A percentile compares a stretch with the other conserved stretches of the same genome.
Evolutionary conservation across 1,140 invertebrate species (phyloP).

Genomic region (Ostrea edulis): DNA sequence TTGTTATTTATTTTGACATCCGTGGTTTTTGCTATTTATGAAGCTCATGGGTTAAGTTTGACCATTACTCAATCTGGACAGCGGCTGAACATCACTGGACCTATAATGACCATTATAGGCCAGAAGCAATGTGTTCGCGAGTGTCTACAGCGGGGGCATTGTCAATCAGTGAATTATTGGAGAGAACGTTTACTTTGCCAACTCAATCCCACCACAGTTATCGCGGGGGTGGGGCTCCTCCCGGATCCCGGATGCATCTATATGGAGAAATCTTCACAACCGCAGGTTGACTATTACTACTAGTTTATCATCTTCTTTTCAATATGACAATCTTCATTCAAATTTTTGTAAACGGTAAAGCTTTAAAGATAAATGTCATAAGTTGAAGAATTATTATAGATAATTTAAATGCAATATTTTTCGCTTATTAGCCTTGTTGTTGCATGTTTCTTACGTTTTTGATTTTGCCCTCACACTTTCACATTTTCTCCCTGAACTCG

Average conservation of each 20-base stretch:
- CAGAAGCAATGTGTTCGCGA: conserved; percentile 11
- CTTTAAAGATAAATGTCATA: too few species aligned
- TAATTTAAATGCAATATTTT: too few species aligned
- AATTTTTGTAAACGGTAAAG: too few species aligned
- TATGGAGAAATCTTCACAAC: not conserved
- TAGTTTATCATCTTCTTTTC: too few species aligned
- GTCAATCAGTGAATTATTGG: not conserved
- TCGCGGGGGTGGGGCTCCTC: not conserved
- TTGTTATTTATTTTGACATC: not conserved
- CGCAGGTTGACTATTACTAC: not conserved
- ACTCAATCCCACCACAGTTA: not conserved
- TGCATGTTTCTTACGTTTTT: too few species aligned
- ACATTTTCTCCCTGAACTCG: too few species aligned
- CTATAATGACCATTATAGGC: not conserved
- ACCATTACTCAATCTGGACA: not conserved
- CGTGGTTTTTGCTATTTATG: not conserved
- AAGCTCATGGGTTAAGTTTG: not conserved
- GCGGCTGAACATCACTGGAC: not conserved
- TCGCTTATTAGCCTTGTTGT: too few species aligned
- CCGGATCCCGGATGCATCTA: not conserved
- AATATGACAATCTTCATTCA: too few species aligned
- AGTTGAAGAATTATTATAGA: too few species aligned
- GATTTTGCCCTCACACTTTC: too few species aligned
- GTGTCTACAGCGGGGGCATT: not conserved
- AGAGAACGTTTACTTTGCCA: not conserved